A percentile compares a stretch with the other conserved stretches of the same genome.
Conservation (phyloP, 2,797 vertebrate genomes). For the Gouania willdenowi region DNA sequence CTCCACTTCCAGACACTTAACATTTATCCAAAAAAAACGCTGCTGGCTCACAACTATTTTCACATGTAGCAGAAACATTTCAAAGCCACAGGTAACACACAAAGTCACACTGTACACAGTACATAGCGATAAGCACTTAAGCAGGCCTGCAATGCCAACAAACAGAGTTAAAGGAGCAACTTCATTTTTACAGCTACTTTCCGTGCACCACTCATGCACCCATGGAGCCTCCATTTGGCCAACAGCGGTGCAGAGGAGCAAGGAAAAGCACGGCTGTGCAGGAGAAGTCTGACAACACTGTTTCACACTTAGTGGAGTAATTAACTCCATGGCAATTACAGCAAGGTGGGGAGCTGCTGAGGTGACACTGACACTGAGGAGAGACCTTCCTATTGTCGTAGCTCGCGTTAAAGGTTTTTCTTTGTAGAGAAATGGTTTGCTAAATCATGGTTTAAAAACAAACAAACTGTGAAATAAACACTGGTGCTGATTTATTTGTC, state of each 20-base stretch:
- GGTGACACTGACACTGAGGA: slow-evolving; percentile 62
- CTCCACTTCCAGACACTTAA: neutral
- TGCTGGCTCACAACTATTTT: neutral
- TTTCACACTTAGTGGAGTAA: slow-evolving; percentile 78
- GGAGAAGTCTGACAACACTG: slow-evolving; percentile 73
- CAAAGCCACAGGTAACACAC: neutral
- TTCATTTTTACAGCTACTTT: slow-evolving; percentile 41
- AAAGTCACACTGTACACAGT: slow-evolving; percentile 1
- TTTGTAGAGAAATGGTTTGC: too few species aligned
- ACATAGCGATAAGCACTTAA: slow-evolving; percentile 8
- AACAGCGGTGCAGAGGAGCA: slow-evolving; percentile 53
- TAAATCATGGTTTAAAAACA: too few species aligned
- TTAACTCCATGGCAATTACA: slow-evolving; percentile 78
- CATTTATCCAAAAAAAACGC: neutral
- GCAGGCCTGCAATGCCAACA: neutral
- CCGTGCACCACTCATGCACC: slow-evolving; percentile 28
- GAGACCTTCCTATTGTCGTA: slow-evolving; percentile 48
- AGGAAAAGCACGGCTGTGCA: slow-evolving; percentile 55
- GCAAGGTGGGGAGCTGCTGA: slow-evolving; percentile 71
- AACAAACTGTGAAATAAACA: too few species aligned
- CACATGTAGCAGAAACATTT: neutral
- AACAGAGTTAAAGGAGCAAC: slow-evolving; percentile 11
- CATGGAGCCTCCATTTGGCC: slow-evolving; percentile 56
- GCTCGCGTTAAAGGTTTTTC: too few species aligned
- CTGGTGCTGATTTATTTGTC: too few species aligned